Conservation (phyloP, 2,113 vertebrate species). For the Micromys minutus region DNA sequence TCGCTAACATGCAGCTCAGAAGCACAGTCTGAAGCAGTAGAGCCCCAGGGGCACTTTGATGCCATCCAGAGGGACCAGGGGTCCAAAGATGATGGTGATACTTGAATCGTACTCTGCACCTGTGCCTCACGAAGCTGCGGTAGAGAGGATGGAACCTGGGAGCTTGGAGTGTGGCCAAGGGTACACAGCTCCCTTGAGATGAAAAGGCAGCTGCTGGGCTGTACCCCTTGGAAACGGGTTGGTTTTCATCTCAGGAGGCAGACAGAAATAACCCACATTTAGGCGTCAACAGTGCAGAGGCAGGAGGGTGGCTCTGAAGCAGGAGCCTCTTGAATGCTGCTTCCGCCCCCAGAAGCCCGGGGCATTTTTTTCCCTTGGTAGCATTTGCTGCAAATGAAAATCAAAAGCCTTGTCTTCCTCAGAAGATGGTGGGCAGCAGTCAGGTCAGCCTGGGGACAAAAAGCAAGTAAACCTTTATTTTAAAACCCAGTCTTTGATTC, state of each 20-base stretch:
- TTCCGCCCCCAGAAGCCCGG: not conserved
- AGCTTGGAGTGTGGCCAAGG: not conserved
- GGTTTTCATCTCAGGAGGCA: not conserved
- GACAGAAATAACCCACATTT: not conserved
- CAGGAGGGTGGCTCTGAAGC: not conserved
- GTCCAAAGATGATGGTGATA: not conserved
- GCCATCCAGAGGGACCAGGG: not conserved
- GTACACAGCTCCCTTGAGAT: not conserved
- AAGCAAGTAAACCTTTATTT: not conserved
- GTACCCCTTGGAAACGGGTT: not conserved
- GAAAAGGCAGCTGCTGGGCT: not conserved
- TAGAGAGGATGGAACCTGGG: constrained; percentile 6
- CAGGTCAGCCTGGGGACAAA: not conserved
- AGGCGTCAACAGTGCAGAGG: not conserved
- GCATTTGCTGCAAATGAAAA: not conserved
- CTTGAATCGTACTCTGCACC: constrained; percentile 60
- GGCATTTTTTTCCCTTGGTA: not conserved
- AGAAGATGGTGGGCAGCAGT: not conserved
- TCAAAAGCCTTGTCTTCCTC: not conserved
- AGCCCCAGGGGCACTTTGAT: not conserved
- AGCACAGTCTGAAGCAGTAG: not conserved
- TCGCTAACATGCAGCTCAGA: not conserved
- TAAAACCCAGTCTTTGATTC: not conserved
- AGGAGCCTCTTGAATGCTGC: not conserved
- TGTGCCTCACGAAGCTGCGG: constrained; percentile 48